phyloP scores from a whole-genome alignment of 2,888 invertebrate genomes.

The Galerucella calmariensis region DNA sequence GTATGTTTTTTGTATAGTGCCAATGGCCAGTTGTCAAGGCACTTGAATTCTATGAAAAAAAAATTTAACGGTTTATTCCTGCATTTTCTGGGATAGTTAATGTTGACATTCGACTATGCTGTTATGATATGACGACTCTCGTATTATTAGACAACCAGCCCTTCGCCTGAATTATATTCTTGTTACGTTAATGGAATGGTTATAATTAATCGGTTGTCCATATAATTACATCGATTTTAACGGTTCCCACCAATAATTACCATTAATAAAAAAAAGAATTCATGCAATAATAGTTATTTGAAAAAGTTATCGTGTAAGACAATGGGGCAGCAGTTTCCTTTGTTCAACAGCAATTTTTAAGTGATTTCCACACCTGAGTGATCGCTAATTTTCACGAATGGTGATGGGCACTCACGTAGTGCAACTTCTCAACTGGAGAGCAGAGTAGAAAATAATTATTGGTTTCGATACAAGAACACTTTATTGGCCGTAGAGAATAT shows the following conservation, averaged over 20 bases:
- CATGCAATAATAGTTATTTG: constrained; percentile 20
- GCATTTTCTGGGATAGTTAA: no score
- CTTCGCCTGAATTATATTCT: neutral
- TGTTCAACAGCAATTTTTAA: constrained; percentile 40
- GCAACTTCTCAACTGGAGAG: constrained; percentile 35
- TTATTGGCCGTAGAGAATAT: constrained; percentile 47
- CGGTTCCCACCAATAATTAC: constrained; percentile 25
- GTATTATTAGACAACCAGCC: no score
- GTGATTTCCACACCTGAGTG: constrained; percentile 46
- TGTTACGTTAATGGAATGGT: neutral
- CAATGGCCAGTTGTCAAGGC: no score
- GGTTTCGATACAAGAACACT: constrained; percentile 34
- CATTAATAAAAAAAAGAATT: constrained; percentile 17
- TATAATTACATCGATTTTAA: constrained; percentile 15
- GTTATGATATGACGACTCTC: no score
- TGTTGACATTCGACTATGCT: no score
- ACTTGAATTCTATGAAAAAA: no score
- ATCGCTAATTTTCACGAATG: constrained; percentile 44
- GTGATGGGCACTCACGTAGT: constrained; percentile 43
- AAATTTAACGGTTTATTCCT: no score
- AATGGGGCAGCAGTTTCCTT: constrained; percentile 36
- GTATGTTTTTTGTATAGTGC: no score
- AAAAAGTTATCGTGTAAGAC: constrained; percentile 36
- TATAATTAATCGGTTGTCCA: constrained; percentile 7
- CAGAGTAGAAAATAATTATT: constrained; percentile 45